Evolutionary conservation across 1,140 invertebrate genomes (phyloP).

Genomic region (Polypedilum pembai): DNA sequence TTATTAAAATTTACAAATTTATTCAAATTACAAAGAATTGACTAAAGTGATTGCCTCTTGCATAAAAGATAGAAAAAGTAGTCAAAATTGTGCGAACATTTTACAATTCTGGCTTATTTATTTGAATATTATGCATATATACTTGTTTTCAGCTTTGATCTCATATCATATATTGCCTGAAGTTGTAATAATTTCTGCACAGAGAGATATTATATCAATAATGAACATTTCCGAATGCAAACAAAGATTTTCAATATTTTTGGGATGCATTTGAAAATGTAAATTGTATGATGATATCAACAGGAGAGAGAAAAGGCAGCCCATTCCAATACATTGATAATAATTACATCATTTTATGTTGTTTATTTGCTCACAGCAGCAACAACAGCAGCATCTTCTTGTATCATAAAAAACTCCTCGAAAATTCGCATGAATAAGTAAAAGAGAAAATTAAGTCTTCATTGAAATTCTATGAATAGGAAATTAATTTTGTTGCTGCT

Average conservation of each 20-base stretch:
- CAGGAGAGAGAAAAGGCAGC: background rate
- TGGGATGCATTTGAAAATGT: constrained; percentile 1
- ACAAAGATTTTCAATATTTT: background rate
- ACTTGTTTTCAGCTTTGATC: background rate
- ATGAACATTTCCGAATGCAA: background rate
- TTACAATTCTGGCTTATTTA: constrained; percentile 1
- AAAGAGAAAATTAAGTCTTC: constrained; percentile 22
- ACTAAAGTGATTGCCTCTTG: too few species aligned
- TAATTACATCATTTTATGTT: constrained; percentile 7
- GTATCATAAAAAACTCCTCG: background rate
- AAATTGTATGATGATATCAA: constrained; percentile 10
- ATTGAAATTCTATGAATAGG: constrained; percentile 25
- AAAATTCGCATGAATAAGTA: constrained; percentile 14
- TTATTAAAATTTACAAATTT: too few species aligned
- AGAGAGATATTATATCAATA: background rate
- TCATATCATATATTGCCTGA: background rate
- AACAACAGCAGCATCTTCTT: background rate
- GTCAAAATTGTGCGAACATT: background rate
- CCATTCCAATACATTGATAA: background rate
- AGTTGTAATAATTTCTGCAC: constrained; percentile 9
- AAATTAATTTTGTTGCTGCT: constrained; percentile 23
- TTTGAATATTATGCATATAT: background rate
- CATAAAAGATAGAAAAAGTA: background rate
- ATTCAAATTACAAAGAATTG: too few species aligned
- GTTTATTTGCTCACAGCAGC: background rate